phyloP scores from a whole-genome alignment of 2,888 invertebrate genomes.

The Scaptomyza cyrtandrae region DNA sequence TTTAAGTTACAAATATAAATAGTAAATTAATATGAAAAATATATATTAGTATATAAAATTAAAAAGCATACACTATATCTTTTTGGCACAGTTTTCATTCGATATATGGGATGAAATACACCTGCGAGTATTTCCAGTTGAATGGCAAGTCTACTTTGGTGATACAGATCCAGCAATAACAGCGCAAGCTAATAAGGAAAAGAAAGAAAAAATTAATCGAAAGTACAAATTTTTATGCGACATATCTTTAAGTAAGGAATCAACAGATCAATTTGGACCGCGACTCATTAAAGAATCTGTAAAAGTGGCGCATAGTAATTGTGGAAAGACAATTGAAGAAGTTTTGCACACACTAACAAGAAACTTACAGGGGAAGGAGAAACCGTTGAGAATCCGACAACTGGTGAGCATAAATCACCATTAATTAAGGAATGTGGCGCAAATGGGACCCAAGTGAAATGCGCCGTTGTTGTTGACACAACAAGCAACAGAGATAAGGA shows the following conservation, averaged over 20 bases:
- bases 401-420: constrained; percentile 71
- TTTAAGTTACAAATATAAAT: constrained; percentile 60
- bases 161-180: constrained; percentile 1
- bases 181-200: constrained; percentile 24
- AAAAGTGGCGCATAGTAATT: constrained; percentile 30
- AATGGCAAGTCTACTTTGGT: constrained; percentile 37
- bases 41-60: constrained; percentile 42
- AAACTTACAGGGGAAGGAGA: not conserved
- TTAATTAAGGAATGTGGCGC: constrained; percentile 64
- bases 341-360: constrained; percentile 28
- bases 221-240: not conserved
- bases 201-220: not conserved
- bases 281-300: constrained; percentile 10
- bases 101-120: constrained; percentile 21
- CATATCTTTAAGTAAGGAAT: not conserved
- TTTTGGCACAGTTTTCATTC: constrained; percentile 66
- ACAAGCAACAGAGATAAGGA: constrained; percentile 30
- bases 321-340: constrained; percentile 65
- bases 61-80: constrained; percentile 42
- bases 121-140: constrained; percentile 32
- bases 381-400: constrained; percentile 26
- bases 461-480: constrained; percentile 63
- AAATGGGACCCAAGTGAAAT: constrained; percentile 59
- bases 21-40: constrained; percentile 48
- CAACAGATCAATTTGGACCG: not conserved